Evolutionary conservation across 2,888 invertebrate species (phyloP).

Genomic region (Elysia crispata): DNA sequence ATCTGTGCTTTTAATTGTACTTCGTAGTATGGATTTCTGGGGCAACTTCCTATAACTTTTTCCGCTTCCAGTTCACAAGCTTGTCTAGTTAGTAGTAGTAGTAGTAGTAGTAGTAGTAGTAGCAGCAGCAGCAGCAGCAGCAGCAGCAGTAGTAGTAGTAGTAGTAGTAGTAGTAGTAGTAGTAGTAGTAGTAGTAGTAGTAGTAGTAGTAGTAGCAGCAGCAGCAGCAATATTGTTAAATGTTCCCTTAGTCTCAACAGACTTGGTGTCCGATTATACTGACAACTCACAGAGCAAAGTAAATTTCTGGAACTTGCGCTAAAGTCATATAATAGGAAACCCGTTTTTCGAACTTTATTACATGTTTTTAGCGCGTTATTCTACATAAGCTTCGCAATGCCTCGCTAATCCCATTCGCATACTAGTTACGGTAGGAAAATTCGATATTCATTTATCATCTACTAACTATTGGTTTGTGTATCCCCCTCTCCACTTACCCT

Average conservation of each 20-base stretch:
- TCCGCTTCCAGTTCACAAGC: neutral
- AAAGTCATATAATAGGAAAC: neutral
- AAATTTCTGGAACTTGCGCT: too few species aligned
- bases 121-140: too few species aligned
- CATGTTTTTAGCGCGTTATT: too few species aligned
- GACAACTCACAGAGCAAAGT: too few species aligned
- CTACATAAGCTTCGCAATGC: neutral
- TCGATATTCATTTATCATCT: neutral
- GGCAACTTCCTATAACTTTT: neutral
- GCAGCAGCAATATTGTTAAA: neutral
- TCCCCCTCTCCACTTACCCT: neutral
- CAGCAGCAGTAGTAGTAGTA: too few species aligned
- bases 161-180: too few species aligned
- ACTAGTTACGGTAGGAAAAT: neutral
- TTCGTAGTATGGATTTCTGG: neutral
- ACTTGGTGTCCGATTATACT: too few species aligned
- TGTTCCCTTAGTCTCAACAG: neutral
- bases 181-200: too few species aligned
- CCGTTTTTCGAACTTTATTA: too few species aligned
- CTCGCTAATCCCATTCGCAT: neutral
- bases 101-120: too few species aligned
- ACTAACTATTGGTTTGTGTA: neutral
- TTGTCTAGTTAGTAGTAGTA: too few species aligned
- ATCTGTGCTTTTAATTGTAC: conserved; percentile 3
- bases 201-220: too few species aligned